Evolutionary conservation across 2,113 vertebrate genomes (phyloP).

Genomic region (Eonycteris spelaea): DNA sequence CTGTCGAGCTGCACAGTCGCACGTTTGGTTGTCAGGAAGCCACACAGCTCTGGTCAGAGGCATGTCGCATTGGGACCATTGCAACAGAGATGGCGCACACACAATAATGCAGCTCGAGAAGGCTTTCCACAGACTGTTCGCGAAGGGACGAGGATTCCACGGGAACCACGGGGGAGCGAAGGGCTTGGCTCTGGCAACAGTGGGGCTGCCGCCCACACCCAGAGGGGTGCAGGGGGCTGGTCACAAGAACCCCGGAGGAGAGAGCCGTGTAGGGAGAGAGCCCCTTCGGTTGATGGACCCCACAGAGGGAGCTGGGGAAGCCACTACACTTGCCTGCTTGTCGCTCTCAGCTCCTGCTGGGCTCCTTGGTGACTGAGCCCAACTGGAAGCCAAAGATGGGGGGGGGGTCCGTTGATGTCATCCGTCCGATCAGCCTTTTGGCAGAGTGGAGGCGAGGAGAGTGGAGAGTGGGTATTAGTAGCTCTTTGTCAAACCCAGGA

Average conservation of each 20-base stretch:
- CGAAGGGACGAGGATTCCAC: not conserved
- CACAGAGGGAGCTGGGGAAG: not conserved
- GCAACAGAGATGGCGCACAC: not conserved
- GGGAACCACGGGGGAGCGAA: not conserved
- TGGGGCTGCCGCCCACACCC: not conserved
- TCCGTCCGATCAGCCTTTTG: accelerated
- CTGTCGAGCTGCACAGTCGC: not conserved
- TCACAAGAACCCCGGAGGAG: not conserved
- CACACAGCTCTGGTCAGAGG: not conserved
- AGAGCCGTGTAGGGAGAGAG: not conserved
- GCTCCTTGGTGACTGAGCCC: not conserved
- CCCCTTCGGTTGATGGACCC: not conserved
- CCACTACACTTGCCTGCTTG: not conserved
- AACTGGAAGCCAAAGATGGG: not conserved
- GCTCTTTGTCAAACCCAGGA: not conserved
- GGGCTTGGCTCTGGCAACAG: not conserved
- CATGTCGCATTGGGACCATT: not conserved
- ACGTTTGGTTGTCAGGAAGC: not conserved
- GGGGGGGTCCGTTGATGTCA: accelerated
- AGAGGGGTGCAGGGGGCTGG: not conserved
- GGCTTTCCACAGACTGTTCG: not conserved
- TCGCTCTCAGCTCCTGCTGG: not conserved
- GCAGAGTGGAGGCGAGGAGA: not conserved
- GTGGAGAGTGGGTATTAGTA: accelerated
- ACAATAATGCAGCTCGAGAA: too few relatives aligned